These are phyloP conservation scores for Halcyon badia DNA, from an alignment of 2,797 vertebrate species.

Conservation along the genomic window DNA sequence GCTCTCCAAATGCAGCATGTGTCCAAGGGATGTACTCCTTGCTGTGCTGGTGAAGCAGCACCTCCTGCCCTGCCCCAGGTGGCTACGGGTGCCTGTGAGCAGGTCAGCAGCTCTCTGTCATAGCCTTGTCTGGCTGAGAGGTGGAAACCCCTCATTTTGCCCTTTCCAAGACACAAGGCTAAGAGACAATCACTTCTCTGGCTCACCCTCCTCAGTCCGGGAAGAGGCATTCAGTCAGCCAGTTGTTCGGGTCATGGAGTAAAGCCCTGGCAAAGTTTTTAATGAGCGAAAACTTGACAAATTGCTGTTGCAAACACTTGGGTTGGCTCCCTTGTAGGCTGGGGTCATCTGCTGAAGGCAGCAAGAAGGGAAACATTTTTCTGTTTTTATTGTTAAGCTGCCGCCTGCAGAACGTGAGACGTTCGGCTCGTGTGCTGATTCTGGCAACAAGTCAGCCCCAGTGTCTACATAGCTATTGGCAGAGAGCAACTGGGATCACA, in stretches of 20 bases:
- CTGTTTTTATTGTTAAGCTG: slow-evolving; percentile 43
- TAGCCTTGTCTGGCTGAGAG: not conserved
- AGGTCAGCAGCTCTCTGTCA: accelerated
- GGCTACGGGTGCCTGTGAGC: not conserved
- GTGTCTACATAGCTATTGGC: slow-evolving; percentile 26
- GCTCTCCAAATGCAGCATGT: not conserved
- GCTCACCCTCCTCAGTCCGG: not conserved
- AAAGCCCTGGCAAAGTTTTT: slow-evolving; percentile 5
- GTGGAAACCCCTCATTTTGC: not conserved
- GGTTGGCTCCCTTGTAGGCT: not conserved
- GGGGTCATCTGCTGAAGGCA: slow-evolving; percentile 17
- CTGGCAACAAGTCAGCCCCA: slow-evolving; percentile 56
- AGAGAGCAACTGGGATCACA: slow-evolving; percentile 22
- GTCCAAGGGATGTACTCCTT: not conserved
- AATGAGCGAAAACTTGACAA: not conserved
- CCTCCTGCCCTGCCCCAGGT: not conserved
- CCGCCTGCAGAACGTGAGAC: slow-evolving; percentile 22
- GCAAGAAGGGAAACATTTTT: slow-evolving; percentile 43
- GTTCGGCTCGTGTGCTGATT: slow-evolving; percentile 37
- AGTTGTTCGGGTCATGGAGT: accelerated
- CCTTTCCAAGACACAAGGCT: not conserved
- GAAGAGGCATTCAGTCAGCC: slow-evolving; percentile 11
- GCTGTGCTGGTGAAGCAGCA: not conserved
- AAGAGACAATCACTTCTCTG: not conserved
- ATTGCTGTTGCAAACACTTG: slow-evolving; percentile 8